Base-by-base conservation (phyloP, 2,888 invertebrate species). In the Aphodius granarius region DNA sequence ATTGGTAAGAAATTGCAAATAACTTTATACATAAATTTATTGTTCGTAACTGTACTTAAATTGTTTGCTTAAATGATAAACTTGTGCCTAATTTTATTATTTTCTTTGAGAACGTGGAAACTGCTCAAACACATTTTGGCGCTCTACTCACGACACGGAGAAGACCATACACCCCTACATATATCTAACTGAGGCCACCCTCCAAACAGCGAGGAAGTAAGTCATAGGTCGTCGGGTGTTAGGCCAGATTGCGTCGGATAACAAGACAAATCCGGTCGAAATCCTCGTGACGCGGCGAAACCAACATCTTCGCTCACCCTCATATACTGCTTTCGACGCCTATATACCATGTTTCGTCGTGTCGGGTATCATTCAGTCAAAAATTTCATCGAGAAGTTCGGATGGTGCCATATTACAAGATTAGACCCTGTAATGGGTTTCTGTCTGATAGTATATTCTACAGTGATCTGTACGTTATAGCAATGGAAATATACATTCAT, bases 161-260 rank as follows among this genome's bases (percentile, higher is more conserved):
- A 68, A 6, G 6, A n/a, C n/a, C 22, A 4, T 19, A 13, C 22
- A 19, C n/a, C 15, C 68, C 68, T 5, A 68, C 19, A 68, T 68
- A n/a, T 21, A 68, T n/a, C 17, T 19, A n/a, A 6, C 20, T 17
- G 65, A 65, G 9, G 19, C 65, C 17, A 65, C 65, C 4, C 65
- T 17, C n/a, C 13, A 18, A 13, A 18, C 22, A 68, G 13, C 20
- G 21, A 5, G 2, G 68, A 19, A 21, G 68, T 20, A 19, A 21
- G 68, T 17, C 20, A 68, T 68, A 68, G 22, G 68, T 68, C 68
- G 22, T 21, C 20, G 68, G 22, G 68, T 20, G 20, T 68, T 20
- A 68, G 20, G 22, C 22, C 68, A 68, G 68, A 68, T 68, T 68
- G 68, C 22, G 68, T 68, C 68, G 68, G 68, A 68, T 68, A 68